Conservation (phyloP, 2,888 invertebrate species). For the Bedellia somnulentella region DNA sequence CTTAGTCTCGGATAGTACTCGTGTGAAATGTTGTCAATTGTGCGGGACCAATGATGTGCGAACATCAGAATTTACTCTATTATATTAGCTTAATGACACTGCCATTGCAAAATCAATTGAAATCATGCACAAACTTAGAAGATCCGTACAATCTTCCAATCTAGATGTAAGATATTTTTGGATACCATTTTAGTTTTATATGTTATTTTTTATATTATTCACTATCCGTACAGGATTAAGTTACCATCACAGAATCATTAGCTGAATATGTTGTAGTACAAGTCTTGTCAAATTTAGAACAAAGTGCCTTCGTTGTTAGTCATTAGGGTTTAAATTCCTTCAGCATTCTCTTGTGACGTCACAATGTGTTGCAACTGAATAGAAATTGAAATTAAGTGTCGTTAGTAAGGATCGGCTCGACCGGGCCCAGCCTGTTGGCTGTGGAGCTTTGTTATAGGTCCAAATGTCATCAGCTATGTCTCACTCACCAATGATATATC, state of each 20-base stretch:
- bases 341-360: not conserved
- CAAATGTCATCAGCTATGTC: no score
- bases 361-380: no score
- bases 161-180: slow-evolving; percentile 45
- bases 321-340: slow-evolving; percentile 50
- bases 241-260: slow-evolving; percentile 60
- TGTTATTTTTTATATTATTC: slow-evolving; percentile 1
- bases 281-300: slow-evolving; percentile 52
- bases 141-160: slow-evolving; percentile 44
- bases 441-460: no score
- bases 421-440: no score
- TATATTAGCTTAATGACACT: not conserved
- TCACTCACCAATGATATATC: no score
- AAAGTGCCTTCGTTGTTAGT: slow-evolving; percentile 57
- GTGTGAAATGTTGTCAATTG: no score
- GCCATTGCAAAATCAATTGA: slow-evolving; percentile 17
- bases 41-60: no score
- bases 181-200: slow-evolving; percentile 53
- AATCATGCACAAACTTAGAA: slow-evolving; percentile 24
- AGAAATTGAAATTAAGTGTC: no score
- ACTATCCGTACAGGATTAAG: slow-evolving; percentile 42
- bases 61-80: not conserved
- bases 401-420: no score
- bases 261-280: slow-evolving; percentile 34
- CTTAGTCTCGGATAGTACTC: no score